A percentile compares a stretch with the other conserved stretches of the same genome.
These are phyloP conservation scores for Scaptomyza cyrtandrae DNA, from an alignment of 2,888 invertebrate genomes.

Conservation along the genomic window DNA sequence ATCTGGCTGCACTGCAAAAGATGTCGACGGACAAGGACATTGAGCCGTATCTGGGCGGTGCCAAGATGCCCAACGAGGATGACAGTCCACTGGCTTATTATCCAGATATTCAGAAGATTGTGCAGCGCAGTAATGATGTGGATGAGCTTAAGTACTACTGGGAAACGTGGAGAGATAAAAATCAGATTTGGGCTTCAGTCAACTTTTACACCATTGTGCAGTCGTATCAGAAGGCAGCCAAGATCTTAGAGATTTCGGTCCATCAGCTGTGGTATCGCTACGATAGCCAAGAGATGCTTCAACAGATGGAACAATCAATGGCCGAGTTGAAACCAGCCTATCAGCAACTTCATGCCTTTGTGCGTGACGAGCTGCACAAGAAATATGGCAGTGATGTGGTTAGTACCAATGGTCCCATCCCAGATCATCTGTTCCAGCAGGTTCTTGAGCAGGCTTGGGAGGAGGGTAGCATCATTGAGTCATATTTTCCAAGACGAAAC, in stretches of 20 bases:
- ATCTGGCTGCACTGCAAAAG: slow-evolving; percentile 75
- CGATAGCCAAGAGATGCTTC: slow-evolving; percentile 75
- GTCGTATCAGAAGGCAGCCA: slow-evolving; percentile 78
- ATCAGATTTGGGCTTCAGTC: slow-evolving; percentile 78
- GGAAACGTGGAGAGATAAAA: slow-evolving; percentile 81
- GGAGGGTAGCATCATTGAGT: slow-evolving; percentile 79
- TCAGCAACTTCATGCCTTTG: slow-evolving; percentile 91
- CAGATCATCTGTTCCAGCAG: slow-evolving; percentile 89
- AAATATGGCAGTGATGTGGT: slow-evolving; percentile 89
- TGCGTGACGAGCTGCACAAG: slow-evolving; percentile 88
- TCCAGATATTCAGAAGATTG: slow-evolving; percentile 81
- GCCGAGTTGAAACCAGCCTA: slow-evolving; percentile 88
- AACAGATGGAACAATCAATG: slow-evolving; percentile 84
- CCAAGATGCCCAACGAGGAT: slow-evolving; percentile 78
- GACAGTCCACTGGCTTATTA: slow-evolving; percentile 78
- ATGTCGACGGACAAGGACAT: slow-evolving; percentile 86
- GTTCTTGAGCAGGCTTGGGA: slow-evolving; percentile 82
- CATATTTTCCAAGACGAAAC: slow-evolving; percentile 74
- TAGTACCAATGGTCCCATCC: slow-evolving; percentile 89
- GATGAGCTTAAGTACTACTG: slow-evolving; percentile 82
- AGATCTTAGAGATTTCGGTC: slow-evolving; percentile 76
- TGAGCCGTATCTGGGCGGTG: slow-evolving; percentile 77
- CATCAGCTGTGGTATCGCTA: slow-evolving; percentile 79
- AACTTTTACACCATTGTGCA: slow-evolving; percentile 81
- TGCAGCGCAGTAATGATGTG: slow-evolving; percentile 75